Base-by-base conservation (phyloP, 2,888 invertebrate genomes). In the Dolomedes plantarius region DNA sequence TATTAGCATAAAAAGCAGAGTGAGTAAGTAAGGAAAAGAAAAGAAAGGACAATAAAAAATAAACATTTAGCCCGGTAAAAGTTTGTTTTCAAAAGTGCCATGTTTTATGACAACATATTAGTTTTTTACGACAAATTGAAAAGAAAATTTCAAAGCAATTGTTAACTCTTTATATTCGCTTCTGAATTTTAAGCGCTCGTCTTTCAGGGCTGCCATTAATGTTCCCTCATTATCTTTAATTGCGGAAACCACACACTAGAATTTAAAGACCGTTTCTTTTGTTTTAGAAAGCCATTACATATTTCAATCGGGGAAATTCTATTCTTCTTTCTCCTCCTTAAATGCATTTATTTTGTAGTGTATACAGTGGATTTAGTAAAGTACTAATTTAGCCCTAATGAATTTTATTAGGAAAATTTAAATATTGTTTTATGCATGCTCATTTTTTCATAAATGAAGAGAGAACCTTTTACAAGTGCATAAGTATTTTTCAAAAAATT, bases 261-360 rank as follows among this genome's bases (percentile, higher is more conserved):
- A 13, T 46, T 46, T 46, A 46, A 46, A 46, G 41, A 46, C 41
- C 16, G 41, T 46, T 46, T 46, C 41, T 46, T 46, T 46, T 46
- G 41, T 46, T 46, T 16, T 16, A 16, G 41, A 41, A 46, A 46
- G 41, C 16, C 41, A 46, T 46, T 46, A 46, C 41, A 46, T 46
- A 46, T 46, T 46, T 46, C 41, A 46, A 16, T 46, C 41, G 16
- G 13, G 41, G 16, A 9, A 46, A 46, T 46, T 46, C 13, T 16
- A 13, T 46, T 46, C 6, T 46, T 16, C 36, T 46, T 13, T 13
- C 2, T 46, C 16, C 9, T 2, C 11, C 16, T 46, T 46, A 46
- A 5, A 46, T 46, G 41, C 41, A 46, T n/a, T 46, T 46, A 16
- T 46, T 46, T 13, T 46, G 1, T 46, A 46, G 2, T 16, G 13